These are phyloP conservation scores for Neoascia interrupta DNA, from an alignment of 2,888 invertebrate genomes.

Conservation along the genomic window DNA sequence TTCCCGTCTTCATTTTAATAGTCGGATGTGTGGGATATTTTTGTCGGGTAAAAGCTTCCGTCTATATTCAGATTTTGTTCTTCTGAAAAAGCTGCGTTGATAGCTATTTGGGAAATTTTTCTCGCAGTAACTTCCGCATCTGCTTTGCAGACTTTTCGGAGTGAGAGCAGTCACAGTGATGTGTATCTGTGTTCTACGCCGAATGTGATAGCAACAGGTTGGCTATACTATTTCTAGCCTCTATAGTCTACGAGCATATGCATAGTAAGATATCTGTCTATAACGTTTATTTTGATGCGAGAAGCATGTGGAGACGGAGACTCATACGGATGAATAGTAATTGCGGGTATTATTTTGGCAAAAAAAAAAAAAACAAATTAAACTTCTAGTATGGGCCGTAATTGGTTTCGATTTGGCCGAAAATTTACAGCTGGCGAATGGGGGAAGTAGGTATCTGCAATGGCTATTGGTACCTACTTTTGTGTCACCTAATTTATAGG, in stretches of 20 bases:
- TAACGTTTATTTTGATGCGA: conserved; percentile 32
- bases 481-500: too few relatives aligned
- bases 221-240: conserved; percentile 27
- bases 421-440: conserved; percentile 7
- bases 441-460: conserved; percentile 12
- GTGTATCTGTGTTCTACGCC: conserved; percentile 2
- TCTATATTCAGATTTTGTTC: too few relatives aligned
- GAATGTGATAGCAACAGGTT: conserved; percentile 56
- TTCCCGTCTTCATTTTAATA: conserved; percentile 3
- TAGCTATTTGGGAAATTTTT: conserved; percentile 56
- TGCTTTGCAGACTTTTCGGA: conserved; percentile 47
- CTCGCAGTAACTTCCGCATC: conserved; percentile 25
- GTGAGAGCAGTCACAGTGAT: conserved; percentile 3
- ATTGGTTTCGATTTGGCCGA: conserved; percentile 7
- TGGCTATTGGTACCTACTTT: too few relatives aligned
- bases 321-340: conserved; percentile 51
- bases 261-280: conserved; percentile 3
- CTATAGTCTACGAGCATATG: too few relatives aligned
- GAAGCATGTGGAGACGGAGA: too few relatives aligned
- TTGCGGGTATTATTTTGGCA: too few relatives aligned
- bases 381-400: neutral
- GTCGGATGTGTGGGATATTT: conserved; percentile 40
- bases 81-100: conserved; percentile 45
- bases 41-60: conserved; percentile 21
- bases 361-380: conserved; percentile 1